Evolutionary conservation across 30 jellyfish, hydroid and myxozoan genomes (phyloP), one percentile per base, ranked within the genome.

Genomic region (Morbakka virulenta): DNA sequence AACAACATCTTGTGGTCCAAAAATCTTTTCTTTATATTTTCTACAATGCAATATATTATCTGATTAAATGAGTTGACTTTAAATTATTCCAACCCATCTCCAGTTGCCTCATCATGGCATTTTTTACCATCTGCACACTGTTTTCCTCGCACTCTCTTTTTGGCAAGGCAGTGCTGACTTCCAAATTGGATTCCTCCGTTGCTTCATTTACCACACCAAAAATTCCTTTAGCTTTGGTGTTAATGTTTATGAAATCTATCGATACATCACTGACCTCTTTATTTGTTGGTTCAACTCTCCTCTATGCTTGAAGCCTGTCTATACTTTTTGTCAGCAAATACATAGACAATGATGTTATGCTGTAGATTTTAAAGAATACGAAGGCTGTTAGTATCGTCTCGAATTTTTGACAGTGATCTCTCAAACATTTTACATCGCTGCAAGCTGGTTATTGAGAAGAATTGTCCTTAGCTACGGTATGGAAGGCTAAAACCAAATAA

Each of bases 161-260:
- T 52, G 85, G 85, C 66, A 74, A 74, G 76, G 29, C 31, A 50
- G 77, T 41, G 52, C 32, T 62, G 24, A 74, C 76, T 32, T 74
- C 77, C 17, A 74, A 25, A 74, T 74, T 48, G 33, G 74, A 41
- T 4, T 74, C 76, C 28, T 74, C 80, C 62, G 34, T 32, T 3
- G 72, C 72, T 28, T 28, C 9, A 67, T 31, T 67, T 28, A 67
- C 79, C 22, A 26, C 72, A 2, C n/a, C 3, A 67, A 62, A 67
- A 26, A 67, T 22, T 30, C 22, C 79, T 50, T 74, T 29, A 11
- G 86, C 86, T 62, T 52, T 74, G 0, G 3, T 29, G 62, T 71
- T 69, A 26, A 41, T 23, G 2, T 24, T 20, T 50, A 20, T 53
- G 33, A 71, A 71, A 29, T 71, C 71, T 71, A 69, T 71, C 4